phyloP scores from a whole-genome alignment of 2,797 vertebrate genomes.

The Rhodeus uyekii region DNA sequence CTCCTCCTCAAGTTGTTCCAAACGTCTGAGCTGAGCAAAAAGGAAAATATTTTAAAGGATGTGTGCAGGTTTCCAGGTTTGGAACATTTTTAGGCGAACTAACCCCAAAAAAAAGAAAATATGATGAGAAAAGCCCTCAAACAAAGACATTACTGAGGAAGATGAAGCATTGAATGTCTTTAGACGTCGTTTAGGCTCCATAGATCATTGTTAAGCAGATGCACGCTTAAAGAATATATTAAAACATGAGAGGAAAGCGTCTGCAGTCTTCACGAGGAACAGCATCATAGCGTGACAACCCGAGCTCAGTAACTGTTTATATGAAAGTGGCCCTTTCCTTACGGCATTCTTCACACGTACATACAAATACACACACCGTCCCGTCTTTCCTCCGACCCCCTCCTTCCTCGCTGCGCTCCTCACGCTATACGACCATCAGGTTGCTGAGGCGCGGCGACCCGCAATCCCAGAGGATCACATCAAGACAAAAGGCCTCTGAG shows the following conservation, averaged over 20 bases:
- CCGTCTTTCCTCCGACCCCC: constrained; percentile 43
- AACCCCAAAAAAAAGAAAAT: no score
- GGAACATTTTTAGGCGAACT: neutral
- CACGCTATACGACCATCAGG: constrained; percentile 68
- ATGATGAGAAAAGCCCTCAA: neutral
- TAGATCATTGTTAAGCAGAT: neutral
- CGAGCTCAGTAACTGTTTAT: constrained; percentile 34
- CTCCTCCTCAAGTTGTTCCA: neutral
- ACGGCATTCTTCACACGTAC: constrained; percentile 2
- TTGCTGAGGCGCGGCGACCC: constrained; percentile 51
- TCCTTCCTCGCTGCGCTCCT: constrained; percentile 52
- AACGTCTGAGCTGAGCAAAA: neutral
- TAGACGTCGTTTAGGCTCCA: neutral
- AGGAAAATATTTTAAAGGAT: no score
- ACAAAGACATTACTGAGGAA: neutral
- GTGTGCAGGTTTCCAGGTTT: neutral
- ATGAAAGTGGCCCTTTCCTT: constrained; percentile 51
- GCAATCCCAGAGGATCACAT: constrained; percentile 39
- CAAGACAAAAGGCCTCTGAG: constrained; percentile 51
- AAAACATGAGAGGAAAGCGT: constrained; percentile 1
- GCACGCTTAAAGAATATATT: neutral
- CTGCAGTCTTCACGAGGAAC: constrained; percentile 18
- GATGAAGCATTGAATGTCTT: neutral
- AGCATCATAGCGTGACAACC: constrained; percentile 45
- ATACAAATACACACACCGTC: constrained; percentile 28